Percentiles rank a stretch among this genome's conserved stretches.
Evolutionary conservation across 1,140 invertebrate genomes (phyloP).

Genomic region (Amyelois transitella): DNA sequence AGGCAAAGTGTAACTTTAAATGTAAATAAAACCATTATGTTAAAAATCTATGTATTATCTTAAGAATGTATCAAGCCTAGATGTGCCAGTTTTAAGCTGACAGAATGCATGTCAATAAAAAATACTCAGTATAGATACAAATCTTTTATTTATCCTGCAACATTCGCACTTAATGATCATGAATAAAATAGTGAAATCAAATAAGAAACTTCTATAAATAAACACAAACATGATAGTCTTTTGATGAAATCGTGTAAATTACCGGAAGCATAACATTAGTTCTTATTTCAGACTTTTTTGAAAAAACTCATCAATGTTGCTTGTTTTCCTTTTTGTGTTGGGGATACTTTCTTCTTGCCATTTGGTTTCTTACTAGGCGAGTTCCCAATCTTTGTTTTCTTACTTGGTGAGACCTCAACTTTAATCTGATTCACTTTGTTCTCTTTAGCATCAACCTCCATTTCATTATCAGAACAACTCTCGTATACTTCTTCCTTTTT

Average conservation of each 20-base stretch:
- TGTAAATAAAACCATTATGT: not conserved
- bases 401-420: slow-evolving; percentile 19
- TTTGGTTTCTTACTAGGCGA: slow-evolving; percentile 38
- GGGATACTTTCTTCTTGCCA: slow-evolving; percentile 48
- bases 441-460: slow-evolving; percentile 26
- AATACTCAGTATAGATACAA: too few relatives aligned
- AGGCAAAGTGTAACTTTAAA: slow-evolving; percentile 13
- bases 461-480: slow-evolving; percentile 59
- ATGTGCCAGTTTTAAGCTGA: too few relatives aligned
- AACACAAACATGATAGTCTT: slow-evolving; percentile 2
- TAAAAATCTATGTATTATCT: too few relatives aligned
- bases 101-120: too few relatives aligned
- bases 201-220: not conserved
- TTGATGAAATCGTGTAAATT: not conserved
- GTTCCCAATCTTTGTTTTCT: slow-evolving; percentile 27
- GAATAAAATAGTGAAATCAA: not conserved
- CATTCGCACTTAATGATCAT: not conserved
- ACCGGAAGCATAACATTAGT: not conserved
- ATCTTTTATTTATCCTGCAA: not conserved
- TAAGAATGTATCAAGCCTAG: too few relatives aligned
- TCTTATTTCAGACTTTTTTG: slow-evolving; percentile 35
- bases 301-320: slow-evolving; percentile 57
- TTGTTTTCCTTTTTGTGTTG: slow-evolving; percentile 61
- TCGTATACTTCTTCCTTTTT: slow-evolving; percentile 66
- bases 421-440: slow-evolving; percentile 17